Conservation (phyloP, 2,113 vertebrate genomes). For the Cathartes aura region DNA sequence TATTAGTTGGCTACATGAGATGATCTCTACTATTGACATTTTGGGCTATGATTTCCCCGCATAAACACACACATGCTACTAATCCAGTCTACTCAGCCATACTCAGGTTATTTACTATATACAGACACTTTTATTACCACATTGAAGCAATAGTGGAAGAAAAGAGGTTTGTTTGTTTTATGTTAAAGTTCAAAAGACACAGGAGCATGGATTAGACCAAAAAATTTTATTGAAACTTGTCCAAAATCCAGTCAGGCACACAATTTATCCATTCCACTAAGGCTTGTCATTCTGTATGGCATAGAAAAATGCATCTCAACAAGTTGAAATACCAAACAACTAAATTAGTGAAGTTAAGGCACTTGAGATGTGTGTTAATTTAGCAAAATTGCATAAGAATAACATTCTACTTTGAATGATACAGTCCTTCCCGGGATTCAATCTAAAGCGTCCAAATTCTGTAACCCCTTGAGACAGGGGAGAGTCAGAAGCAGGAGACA, state of each 20-base stretch:
- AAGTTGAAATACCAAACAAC: conserved; percentile 51
- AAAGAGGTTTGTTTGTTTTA: not conserved
- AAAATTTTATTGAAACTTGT: conserved; percentile 78
- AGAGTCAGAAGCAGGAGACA: conserved; percentile 11
- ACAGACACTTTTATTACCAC: not conserved
- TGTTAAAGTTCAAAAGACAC: not conserved
- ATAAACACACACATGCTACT: not conserved
- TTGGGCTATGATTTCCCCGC: not conserved
- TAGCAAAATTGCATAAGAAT: conserved; percentile 52
- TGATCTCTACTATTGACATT: not conserved
- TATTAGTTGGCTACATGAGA: not conserved
- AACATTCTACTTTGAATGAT: conserved; percentile 38
- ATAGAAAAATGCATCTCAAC: conserved; percentile 56
- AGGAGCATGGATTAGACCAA: conserved; percentile 36
- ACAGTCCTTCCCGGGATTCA: not conserved
- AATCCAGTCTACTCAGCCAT: not conserved
- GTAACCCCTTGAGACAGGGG: not conserved
- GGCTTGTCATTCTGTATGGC: conserved; percentile 43
- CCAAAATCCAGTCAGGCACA: conserved; percentile 67
- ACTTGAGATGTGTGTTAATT: conserved; percentile 76
- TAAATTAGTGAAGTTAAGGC: conserved; percentile 76
- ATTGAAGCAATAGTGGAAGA: not conserved
- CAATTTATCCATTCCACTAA: conserved; percentile 44
- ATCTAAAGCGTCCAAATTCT: not conserved
- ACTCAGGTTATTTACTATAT: not conserved